Evolutionary conservation across 2,888 invertebrate species (phyloP).

Genomic region (Stratiomys singularior): DNA sequence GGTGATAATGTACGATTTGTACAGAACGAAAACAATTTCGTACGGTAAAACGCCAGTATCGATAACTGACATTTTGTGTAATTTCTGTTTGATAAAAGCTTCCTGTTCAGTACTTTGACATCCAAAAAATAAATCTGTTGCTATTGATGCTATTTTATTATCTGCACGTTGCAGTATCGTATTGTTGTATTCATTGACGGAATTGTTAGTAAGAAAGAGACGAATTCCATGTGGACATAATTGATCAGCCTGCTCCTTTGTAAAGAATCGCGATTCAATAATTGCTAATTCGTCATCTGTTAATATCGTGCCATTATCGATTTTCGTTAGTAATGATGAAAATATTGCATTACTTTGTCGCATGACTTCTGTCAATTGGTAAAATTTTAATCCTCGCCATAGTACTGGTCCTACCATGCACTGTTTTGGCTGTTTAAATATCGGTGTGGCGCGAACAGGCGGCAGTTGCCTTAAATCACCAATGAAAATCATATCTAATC

Average conservation of each 20-base stretch:
- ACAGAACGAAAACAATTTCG: no score
- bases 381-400: no score
- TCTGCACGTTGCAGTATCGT: neutral
- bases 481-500: conserved; percentile 59
- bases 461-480: conserved; percentile 57
- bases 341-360: conserved; percentile 48
- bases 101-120: no score
- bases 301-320: no score
- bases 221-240: no score
- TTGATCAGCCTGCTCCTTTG: neutral
- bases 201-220: neutral
- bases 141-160: neutral
- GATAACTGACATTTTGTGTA: neutral
- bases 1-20: no score
- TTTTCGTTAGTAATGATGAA: conserved; percentile 47
- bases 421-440: conserved; percentile 51
- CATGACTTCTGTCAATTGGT: conserved; percentile 47
- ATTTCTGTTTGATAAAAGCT: no score
- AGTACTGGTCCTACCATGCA: conserved; percentile 32
- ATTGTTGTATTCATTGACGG: neutral
- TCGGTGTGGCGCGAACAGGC: no score
- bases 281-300: no score
- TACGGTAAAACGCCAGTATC: neutral
- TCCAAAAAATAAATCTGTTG: no score
- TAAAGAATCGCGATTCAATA: neutral